Percentiles rank a stretch among this genome's conserved stretches.
These are phyloP conservation scores for Mormyrus iriodes DNA, from an alignment of 2,113 vertebrate genomes.

Conservation along the genomic window DNA sequence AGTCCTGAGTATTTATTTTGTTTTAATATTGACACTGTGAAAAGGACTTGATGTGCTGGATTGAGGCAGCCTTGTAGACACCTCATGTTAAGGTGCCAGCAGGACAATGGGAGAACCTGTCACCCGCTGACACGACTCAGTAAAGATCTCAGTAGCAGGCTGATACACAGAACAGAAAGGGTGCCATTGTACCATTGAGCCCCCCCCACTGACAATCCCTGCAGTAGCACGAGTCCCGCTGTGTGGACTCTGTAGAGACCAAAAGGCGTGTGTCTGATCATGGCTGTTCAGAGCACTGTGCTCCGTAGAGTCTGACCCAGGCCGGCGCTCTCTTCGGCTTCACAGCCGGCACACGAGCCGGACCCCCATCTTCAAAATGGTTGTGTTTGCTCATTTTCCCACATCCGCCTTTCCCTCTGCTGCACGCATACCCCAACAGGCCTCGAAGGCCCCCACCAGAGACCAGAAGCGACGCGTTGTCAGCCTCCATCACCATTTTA, in stretches of 20 bases:
- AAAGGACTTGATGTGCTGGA: not conserved
- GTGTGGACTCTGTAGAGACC: not conserved
- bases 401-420: not conserved
- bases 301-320: not conserved
- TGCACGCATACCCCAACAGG: not conserved
- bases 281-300: not conserved
- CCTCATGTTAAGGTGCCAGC: slow-evolving; percentile 23
- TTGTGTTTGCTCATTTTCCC: not conserved
- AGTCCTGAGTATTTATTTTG: not conserved
- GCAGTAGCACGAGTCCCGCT: not conserved
- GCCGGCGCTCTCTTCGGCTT: not conserved
- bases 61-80: slow-evolving; percentile 12
- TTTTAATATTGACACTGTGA: not conserved
- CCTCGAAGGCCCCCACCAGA: not conserved
- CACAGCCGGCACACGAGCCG: not conserved
- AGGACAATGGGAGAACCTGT: not conserved
- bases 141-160: not conserved
- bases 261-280: not conserved
- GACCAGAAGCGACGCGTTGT: not conserved
- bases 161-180: slow-evolving; percentile 1
- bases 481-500: not conserved
- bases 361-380: not conserved
- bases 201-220: not conserved
- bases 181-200: not conserved
- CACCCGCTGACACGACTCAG: slow-evolving; percentile 6